Conservation (phyloP, 2,113 vertebrate species). For the Phalacrocorax pelagicus region DNA sequence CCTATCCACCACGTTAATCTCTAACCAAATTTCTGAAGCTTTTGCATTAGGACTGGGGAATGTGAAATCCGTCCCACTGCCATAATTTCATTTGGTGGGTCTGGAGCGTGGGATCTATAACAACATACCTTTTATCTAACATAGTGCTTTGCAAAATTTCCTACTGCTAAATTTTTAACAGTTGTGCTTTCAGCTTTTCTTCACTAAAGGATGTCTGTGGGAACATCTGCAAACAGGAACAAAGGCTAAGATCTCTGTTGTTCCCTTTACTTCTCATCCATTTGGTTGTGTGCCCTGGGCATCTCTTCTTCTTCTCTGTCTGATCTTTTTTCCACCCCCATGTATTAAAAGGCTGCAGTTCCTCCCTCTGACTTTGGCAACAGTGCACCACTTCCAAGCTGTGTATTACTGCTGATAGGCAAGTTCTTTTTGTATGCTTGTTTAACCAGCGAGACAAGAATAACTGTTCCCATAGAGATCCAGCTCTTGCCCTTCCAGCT, state of each 20-base stretch:
- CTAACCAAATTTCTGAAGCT: background rate
- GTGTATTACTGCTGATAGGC: background rate
- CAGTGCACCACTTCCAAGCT: background rate
- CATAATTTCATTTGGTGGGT: background rate
- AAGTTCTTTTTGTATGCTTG: background rate
- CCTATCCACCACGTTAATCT: background rate
- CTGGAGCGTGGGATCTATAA: background rate
- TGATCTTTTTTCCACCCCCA: accelerated
- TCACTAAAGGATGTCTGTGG: background rate
- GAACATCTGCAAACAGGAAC: background rate
- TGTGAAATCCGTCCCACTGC: background rate
- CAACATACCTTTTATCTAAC: background rate
- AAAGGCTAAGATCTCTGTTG: background rate
- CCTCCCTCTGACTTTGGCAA: background rate
- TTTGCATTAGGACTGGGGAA: background rate
- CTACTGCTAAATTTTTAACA: background rate
- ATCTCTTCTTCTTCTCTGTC: background rate
- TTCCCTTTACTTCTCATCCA: background rate
- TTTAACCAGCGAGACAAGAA: background rate
- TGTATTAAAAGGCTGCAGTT: background rate
- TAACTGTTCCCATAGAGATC: background rate
- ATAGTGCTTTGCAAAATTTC: background rate
- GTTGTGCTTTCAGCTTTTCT: background rate
- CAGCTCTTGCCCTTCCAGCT: background rate
- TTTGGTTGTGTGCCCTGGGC: background rate